These are phyloP conservation scores for Gorsachius goisagi DNA, from an alignment of 2,113 vertebrate genomes.

Conservation along the genomic window DNA sequence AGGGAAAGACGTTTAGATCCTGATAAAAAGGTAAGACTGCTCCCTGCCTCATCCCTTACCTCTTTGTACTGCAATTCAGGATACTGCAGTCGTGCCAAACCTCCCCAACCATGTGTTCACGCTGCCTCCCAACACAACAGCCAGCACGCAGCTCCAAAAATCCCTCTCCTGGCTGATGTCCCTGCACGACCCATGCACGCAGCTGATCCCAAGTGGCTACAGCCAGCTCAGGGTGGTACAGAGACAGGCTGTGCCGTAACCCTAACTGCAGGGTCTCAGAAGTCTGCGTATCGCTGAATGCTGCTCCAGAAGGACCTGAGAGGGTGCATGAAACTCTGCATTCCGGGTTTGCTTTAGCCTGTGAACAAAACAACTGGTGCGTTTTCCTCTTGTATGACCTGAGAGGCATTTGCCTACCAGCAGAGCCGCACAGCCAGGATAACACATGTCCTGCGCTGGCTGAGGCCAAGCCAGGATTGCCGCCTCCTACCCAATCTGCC, in stretches of 20 bases:
- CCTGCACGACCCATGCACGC: rapidly evolving
- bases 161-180: not conserved
- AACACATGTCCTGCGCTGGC: rapidly evolving
- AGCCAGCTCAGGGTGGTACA: not conserved
- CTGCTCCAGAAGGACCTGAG: not conserved
- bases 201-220: not conserved
- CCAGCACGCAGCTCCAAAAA: not conserved
- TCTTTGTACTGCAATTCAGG: rapidly evolving
- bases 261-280: not conserved
- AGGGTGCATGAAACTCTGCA: not conserved
- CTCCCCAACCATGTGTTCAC: not conserved
- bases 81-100: not conserved
- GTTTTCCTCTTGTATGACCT: not conserved
- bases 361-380: not conserved
- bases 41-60: not conserved
- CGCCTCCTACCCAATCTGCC: not conserved
- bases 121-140: not conserved
- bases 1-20: not conserved
- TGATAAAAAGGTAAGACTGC: not conserved
- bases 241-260: rapidly evolving
- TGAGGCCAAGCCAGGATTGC: not conserved
- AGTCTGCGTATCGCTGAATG: rapidly evolving
- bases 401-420: not conserved
- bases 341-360: not conserved
- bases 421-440: not conserved